Evolutionary conservation across 2,888 invertebrate genomes (phyloP).

Genomic region (Trichopria drosophilae): DNA sequence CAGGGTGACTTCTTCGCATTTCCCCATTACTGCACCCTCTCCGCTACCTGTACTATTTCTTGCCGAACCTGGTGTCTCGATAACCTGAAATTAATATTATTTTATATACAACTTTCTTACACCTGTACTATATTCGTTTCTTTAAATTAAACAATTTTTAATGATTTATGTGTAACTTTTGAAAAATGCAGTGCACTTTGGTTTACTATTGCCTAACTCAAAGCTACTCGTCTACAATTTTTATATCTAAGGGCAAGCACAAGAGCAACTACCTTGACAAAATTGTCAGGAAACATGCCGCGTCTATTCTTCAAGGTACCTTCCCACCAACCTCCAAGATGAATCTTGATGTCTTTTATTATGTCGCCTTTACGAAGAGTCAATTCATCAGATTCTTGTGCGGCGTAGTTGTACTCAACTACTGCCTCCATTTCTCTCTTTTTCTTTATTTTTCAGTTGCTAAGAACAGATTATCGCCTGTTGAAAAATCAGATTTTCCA

Average conservation of each 20-base stretch:
- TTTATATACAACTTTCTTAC: too few species aligned
- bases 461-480: too few species aligned
- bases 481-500: too few species aligned
- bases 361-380: slow-evolving; percentile 81
- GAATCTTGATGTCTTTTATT: slow-evolving; percentile 76
- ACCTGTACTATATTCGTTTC: too few species aligned
- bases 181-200: too few species aligned
- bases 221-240: too few species aligned
- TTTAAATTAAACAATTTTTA: too few species aligned
- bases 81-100: slow-evolving; percentile 42
- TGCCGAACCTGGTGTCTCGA: slow-evolving; percentile 38
- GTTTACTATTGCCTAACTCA: too few species aligned
- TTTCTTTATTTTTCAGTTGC: too few species aligned
- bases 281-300: slow-evolving; percentile 93
- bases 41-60: slow-evolving; percentile 35
- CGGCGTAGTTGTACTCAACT: slow-evolving; percentile 84
- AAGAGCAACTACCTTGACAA: slow-evolving; percentile 67
- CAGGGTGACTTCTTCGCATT: slow-evolving; percentile 46
- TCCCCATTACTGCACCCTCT: slow-evolving; percentile 36
- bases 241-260: slow-evolving; percentile 24
- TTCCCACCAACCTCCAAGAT: slow-evolving; percentile 89
- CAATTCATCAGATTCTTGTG: slow-evolving; percentile 84
- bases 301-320: slow-evolving; percentile 79
- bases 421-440: slow-evolving; percentile 68
- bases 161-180: too few species aligned